Percentiles rank a stretch among this genome's conserved stretches.
Evolutionary conservation across 2,888 invertebrate species (phyloP).

Genomic region (Baronia brevicornis): DNA sequence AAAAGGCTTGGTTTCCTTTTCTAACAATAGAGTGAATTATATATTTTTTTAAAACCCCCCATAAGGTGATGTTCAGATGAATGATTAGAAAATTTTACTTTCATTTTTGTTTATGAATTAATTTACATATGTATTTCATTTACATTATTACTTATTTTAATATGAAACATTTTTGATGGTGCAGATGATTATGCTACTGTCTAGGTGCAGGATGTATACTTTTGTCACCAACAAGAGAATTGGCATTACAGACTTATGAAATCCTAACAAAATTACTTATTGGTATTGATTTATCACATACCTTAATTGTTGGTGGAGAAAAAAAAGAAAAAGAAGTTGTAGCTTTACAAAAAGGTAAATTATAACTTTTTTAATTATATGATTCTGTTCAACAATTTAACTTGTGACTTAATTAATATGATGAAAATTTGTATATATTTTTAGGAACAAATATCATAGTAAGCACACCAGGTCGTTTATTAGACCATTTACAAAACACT

Average conservation of each 20-base stretch:
- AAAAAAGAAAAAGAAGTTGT: constrained; percentile 90
- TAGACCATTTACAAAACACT: constrained; percentile 95
- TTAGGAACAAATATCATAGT: constrained; percentile 92
- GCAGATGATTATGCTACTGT: no score
- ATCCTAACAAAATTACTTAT: constrained; percentile 91
- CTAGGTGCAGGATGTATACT: constrained; percentile 91
- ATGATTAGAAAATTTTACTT: no score
- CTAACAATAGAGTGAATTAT: no score
- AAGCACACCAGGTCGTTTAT: constrained; percentile 95
- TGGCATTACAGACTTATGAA: constrained; percentile 96
- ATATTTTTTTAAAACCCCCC: no score
- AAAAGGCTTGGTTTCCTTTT: no score
- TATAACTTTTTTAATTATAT: background rate
- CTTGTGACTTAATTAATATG: background rate
- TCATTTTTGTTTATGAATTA: no score
- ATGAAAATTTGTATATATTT: constrained; percentile 16
- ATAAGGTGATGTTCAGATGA: no score
- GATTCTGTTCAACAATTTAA: background rate
- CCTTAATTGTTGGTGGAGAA: constrained; percentile 95
- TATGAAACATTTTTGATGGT: no score
- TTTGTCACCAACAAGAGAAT: constrained; percentile 95
- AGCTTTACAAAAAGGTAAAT: constrained; percentile 84
- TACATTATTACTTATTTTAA: no score
- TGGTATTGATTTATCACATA: constrained; percentile 87
- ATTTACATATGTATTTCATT: no score